A percentile compares a stretch with the other conserved stretches of the same genome.
phyloP scores from a whole-genome alignment of 2,888 invertebrate species.

The Brassicogethes aeneus region DNA sequence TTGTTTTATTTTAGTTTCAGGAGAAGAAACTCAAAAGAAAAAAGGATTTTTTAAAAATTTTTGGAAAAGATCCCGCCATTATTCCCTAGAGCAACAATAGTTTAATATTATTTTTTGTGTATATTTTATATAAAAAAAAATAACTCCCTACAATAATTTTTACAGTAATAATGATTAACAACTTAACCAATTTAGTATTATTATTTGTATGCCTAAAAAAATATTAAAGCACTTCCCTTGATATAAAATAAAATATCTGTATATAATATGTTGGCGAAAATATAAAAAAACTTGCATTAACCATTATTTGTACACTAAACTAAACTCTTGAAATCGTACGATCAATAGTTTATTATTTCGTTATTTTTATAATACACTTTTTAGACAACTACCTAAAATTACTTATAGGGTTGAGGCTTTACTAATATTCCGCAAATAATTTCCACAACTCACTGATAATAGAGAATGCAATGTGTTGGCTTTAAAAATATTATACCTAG shows the following conservation, averaged over 20 bases:
- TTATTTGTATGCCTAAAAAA: slow-evolving; percentile 25
- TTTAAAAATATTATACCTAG: too few relatives aligned
- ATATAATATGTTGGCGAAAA: background rate
- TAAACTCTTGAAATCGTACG: too few relatives aligned
- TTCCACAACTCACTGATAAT: too few relatives aligned
- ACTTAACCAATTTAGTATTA: slow-evolving; percentile 28
- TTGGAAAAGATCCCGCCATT: slow-evolving; percentile 82
- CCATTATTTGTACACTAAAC: too few relatives aligned
- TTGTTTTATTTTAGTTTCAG: slow-evolving; percentile 45
- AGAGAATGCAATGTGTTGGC: too few relatives aligned
- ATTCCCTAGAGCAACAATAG: slow-evolving; percentile 80
- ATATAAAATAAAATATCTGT: slow-evolving; percentile 5
- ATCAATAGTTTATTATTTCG: too few relatives aligned
- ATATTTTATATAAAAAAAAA: slow-evolving; percentile 27
- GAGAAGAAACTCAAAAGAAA: slow-evolving; percentile 69
- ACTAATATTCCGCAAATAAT: too few relatives aligned
- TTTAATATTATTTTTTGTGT: slow-evolving; percentile 25
- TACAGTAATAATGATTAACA: slow-evolving; percentile 7
- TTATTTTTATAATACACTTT: too few relatives aligned
- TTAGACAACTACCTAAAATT: too few relatives aligned
- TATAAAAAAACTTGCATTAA: too few relatives aligned
- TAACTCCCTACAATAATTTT: slow-evolving; percentile 21
- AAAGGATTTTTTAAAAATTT: slow-evolving; percentile 83
- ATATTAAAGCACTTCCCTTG: slow-evolving; percentile 22
- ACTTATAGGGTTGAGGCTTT: too few relatives aligned